phyloP scores from a whole-genome alignment of 2,797 vertebrate species.

The Sciaenops ocellatus region DNA sequence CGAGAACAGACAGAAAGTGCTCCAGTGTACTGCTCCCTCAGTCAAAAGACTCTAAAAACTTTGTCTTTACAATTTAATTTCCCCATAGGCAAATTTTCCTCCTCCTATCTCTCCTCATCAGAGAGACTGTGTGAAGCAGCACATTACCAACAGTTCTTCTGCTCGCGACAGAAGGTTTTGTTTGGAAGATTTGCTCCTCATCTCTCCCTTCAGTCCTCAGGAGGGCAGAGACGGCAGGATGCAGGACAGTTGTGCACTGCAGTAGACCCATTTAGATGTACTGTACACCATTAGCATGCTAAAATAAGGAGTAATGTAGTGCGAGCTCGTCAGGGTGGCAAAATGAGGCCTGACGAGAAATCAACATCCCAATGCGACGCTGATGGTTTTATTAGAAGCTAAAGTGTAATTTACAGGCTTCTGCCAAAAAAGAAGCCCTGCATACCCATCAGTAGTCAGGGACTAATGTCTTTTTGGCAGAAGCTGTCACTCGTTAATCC shows the following conservation, averaged over 20 bases:
- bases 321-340: constrained; percentile 40
- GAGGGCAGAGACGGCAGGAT: constrained; percentile 38
- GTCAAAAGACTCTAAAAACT: constrained; percentile 3
- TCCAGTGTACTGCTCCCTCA: constrained; percentile 13
- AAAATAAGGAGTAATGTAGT: constrained; percentile 43
- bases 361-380: constrained; percentile 44
- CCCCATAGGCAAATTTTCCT: constrained; percentile 34
- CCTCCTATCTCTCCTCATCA: constrained; percentile 27
- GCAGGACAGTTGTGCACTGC: constrained; percentile 17
- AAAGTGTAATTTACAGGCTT: constrained; percentile 48
- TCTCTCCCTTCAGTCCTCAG: constrained; percentile 19
- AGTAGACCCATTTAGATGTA: constrained; percentile 33
- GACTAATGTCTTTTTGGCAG: constrained; percentile 46
- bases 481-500: constrained; percentile 45
- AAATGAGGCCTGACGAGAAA: constrained; percentile 61
- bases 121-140: constrained; percentile 28
- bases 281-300: constrained; percentile 51
- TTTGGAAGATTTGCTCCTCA: constrained; percentile 21
- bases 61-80: constrained; percentile 43
- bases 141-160: constrained; percentile 26
- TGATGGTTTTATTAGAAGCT: constrained; percentile 61
- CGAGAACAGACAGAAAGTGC: constrained; percentile 8
- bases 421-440: constrained; percentile 55
- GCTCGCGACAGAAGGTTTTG: neutral
- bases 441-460: constrained; percentile 28